A percentile compares a stretch with the other conserved stretches of the same genome.
Conservation (phyloP, 2,113 vertebrate species). For the Mus pahari region DNA sequence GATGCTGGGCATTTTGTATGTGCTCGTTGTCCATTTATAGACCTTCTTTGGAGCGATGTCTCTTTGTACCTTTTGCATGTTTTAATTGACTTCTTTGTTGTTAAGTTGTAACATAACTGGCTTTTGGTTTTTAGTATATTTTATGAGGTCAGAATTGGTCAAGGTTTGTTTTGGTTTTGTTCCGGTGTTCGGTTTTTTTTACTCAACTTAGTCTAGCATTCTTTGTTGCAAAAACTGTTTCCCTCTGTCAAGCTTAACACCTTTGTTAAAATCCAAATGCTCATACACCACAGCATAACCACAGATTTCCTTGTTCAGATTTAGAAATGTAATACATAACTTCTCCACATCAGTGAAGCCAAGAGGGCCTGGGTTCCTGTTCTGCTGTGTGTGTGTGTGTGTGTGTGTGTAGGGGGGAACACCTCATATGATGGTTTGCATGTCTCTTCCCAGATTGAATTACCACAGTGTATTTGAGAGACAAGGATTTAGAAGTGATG, state of each 20-base stretch:
- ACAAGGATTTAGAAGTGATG: background rate
- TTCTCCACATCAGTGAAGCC: background rate
- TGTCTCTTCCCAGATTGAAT: background rate
- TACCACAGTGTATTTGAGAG: background rate
- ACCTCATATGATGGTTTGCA: background rate
- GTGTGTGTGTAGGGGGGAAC: background rate
- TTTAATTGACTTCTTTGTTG: background rate
- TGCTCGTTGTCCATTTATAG: background rate
- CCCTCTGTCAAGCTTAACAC: background rate
- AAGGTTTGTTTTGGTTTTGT: background rate
- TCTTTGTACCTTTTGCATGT: background rate
- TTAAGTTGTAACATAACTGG: background rate
- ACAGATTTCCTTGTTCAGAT: background rate
- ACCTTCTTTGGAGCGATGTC: constrained; percentile 34
- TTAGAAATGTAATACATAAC: background rate
- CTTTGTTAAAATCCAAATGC: background rate
- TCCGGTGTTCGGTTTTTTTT: background rate
- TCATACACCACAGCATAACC: background rate
- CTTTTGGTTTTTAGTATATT: background rate
- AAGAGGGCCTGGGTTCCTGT: background rate
- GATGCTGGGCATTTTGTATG: background rate
- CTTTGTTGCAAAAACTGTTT: background rate
- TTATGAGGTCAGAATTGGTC: background rate
- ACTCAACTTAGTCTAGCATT: background rate
- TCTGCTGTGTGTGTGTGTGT: background rate